Percentiles rank a stretch among this genome's conserved stretches.
phyloP scores from a whole-genome alignment of 2,797 vertebrate genomes.

The Florisuga fusca region DNA sequence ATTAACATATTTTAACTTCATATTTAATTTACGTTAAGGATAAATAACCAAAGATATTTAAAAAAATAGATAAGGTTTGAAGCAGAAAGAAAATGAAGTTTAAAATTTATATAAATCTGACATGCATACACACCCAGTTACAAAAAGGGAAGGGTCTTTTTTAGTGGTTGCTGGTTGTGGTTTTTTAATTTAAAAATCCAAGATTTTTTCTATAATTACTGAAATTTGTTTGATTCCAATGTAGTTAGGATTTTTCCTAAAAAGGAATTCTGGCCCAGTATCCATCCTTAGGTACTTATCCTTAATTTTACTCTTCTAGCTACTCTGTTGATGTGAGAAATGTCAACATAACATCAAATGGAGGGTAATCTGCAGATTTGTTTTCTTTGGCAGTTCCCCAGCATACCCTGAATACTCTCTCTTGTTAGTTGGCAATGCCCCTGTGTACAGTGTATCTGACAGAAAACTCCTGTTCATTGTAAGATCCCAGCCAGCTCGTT shows the following conservation, averaged over 20 bases:
- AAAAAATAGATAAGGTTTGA: not conserved
- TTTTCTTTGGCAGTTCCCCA: conserved; percentile 24
- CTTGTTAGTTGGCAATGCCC: conserved; percentile 8
- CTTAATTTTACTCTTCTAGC: not conserved
- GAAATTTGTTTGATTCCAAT: not conserved
- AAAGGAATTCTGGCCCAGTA: not conserved
- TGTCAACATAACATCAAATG: conserved; percentile 23
- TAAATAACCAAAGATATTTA: not conserved
- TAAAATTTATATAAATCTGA: not conserved
- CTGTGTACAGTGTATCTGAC: not conserved
- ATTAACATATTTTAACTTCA: not conserved
- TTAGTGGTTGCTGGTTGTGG: not conserved
- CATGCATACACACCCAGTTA: not conserved
- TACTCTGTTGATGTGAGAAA: conserved; percentile 17
- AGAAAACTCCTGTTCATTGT: not conserved
- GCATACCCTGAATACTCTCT: conserved; percentile 24
- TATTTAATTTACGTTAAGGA: not conserved
- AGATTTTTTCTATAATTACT: not conserved
- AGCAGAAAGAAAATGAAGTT: not conserved
- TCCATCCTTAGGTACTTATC: not conserved
- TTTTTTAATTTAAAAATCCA: not conserved
- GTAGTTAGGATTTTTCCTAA: not conserved
- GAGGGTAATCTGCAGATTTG: not conserved
- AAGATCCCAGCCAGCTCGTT: not conserved
- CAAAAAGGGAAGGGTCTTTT: not conserved